A percentile compares a stretch with the other conserved stretches of the same genome.
Evolutionary conservation across 1,140 invertebrate species (phyloP).

Genomic region (Zaprionus taronus): DNA sequence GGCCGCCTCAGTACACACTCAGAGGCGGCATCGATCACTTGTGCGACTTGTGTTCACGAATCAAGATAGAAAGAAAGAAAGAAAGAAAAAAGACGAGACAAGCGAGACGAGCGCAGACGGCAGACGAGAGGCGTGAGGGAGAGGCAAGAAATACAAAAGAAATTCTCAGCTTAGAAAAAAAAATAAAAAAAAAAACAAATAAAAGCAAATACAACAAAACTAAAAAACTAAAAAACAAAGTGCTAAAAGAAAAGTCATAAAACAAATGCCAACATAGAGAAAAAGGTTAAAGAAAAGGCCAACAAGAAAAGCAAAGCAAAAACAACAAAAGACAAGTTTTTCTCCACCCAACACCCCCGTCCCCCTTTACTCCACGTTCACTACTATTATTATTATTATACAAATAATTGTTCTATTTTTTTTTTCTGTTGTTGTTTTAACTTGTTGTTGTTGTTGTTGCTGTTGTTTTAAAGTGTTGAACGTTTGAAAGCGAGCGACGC

Average conservation of each 20-base stretch:
- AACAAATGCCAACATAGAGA: slow-evolving; percentile 37
- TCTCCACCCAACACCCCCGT: neutral
- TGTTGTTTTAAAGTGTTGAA: slow-evolving; percentile 65
- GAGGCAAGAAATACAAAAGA: slow-evolving; percentile 34
- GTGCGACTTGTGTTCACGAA: slow-evolving; percentile 62
- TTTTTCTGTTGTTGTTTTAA: slow-evolving; percentile 58
- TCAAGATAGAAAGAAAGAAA: slow-evolving; percentile 7
- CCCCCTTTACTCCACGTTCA: neutral
- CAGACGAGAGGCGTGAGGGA: slow-evolving; percentile 14
- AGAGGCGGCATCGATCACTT: slow-evolving; percentile 83
- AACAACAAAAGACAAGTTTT: slow-evolving; percentile 27
- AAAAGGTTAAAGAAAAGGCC: slow-evolving; percentile 52
- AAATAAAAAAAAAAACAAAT: slow-evolving; percentile 27
- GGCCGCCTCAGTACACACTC: slow-evolving; percentile 79
- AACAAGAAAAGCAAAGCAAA: slow-evolving; percentile 34
- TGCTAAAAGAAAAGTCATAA: slow-evolving; percentile 35
- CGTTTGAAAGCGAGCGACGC: slow-evolving; percentile 41
- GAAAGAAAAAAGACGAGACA: slow-evolving; percentile 30
- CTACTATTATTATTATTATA: slow-evolving; percentile 16
- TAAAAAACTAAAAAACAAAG: slow-evolving; percentile 15
- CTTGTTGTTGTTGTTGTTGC: slow-evolving; percentile 64
- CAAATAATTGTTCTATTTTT: slow-evolving; percentile 28
- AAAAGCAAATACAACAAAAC: slow-evolving; percentile 1
- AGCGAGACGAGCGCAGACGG: slow-evolving; percentile 10
- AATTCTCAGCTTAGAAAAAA: slow-evolving; percentile 37